A percentile compares a stretch with the other conserved stretches of the same genome.
These are phyloP conservation scores for Tipula unca DNA, from an alignment of 2,888 invertebrate genomes.

Conservation along the genomic window DNA sequence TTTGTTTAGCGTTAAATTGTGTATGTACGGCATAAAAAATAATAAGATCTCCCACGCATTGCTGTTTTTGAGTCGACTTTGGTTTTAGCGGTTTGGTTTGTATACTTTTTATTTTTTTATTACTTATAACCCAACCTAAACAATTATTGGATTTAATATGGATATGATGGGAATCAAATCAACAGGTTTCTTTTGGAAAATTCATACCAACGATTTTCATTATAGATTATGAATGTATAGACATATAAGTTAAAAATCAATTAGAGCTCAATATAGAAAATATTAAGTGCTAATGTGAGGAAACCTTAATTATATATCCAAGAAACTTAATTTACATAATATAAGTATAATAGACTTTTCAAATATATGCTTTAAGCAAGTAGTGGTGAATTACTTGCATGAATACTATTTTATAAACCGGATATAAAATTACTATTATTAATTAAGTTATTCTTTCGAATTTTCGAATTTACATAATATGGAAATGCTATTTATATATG, in stretches of 20 bases:
- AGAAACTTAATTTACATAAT: neutral
- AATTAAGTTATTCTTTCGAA: no score
- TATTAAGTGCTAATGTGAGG: neutral
- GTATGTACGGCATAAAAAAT: neutral
- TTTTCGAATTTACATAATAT: no score
- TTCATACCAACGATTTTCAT: neutral
- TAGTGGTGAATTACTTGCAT: no score
- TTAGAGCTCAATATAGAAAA: neutral
- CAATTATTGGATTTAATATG: neutral
- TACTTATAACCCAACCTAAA: neutral
- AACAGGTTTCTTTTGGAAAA: neutral
- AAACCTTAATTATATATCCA: neutral
- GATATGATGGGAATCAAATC: neutral
- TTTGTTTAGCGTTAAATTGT: neutral
- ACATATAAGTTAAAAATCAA: neutral
- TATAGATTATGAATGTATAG: neutral
- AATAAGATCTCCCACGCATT: neutral
- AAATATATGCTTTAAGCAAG: neutral
- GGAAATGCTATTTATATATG: no score
- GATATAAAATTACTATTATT: no score
- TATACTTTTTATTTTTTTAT: neutral
- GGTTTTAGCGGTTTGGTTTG: neutral
- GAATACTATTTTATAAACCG: neutral
- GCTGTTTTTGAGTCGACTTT: neutral
- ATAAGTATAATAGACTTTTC: neutral